Evolutionary conservation across 1,140 invertebrate species (phyloP), one percentile per base, ranked within the genome.

Genomic region (Drosophila eugracilis): DNA sequence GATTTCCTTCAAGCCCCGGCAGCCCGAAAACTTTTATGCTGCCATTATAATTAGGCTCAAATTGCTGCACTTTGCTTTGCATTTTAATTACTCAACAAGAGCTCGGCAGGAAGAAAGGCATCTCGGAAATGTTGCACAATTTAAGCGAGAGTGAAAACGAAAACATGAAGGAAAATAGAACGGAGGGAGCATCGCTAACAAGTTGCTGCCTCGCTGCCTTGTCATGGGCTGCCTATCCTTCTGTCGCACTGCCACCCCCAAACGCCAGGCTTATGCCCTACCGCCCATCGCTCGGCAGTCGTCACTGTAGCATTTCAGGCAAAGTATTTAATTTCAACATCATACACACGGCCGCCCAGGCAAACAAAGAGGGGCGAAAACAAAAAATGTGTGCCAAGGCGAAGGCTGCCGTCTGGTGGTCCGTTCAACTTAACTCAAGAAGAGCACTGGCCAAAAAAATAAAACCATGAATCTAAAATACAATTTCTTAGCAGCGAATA

Each of bases 321-420:
- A 86, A 86, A 86, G 83, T 86, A 86, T 86, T 86, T 86, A 86
- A 86, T 86, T 86, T 83, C 78, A 74, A 77, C 62, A 77, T 69
- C 80, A 78, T 36, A 84, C 79, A 84, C 58, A 84, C 75, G 60
- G 32, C 45, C 52, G 49, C 57, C 39, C 52, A 76, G 42, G 59
- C 73, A 52, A 85, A 84, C 58, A 84, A 81, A 73, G 79, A 54
- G 32, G 53, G 55, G 47, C 39, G 34, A 50, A 42, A 36, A 19
- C 77, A 59, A 70, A 53, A 88, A 86, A 86, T 86, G 83, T 85
- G 73, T 85, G 81, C 81, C 81, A 85, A 85, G 81, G 81, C 83
- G 81, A 85, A 86, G 81, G 83, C 81, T 86, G 77, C 30, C 45
- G n/a, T 34, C 47, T 66, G 59, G 32, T 65, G 53, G 53, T 45